Evolutionary conservation across 2,888 invertebrate species (phyloP).

Genomic region (Sinhomidia bicolor): DNA sequence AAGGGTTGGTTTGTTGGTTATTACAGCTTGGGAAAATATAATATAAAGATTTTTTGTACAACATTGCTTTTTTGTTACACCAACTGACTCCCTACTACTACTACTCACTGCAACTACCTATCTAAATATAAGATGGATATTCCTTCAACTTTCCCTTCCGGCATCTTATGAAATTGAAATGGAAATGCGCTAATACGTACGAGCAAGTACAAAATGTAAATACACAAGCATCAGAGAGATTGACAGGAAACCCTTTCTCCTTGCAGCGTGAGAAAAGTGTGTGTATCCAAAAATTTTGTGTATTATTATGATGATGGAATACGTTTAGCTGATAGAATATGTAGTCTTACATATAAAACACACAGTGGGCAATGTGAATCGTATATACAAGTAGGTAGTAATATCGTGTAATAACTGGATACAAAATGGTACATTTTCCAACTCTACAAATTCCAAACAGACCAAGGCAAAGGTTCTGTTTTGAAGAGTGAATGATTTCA

Average conservation of each 20-base stretch:
- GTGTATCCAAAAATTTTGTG: neutral
- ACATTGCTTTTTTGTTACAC: slow-evolving; percentile 57
- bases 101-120: too few species aligned
- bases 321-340: neutral
- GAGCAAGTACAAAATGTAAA: slow-evolving; percentile 46
- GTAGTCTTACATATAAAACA: neutral
- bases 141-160: slow-evolving; percentile 58
- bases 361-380: neutral
- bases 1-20: slow-evolving; percentile 31
- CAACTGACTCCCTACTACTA: slow-evolving; percentile 53
- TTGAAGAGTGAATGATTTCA: neutral
- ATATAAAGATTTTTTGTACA: neutral
- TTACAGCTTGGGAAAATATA: neutral
- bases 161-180: slow-evolving; percentile 66
- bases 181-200: slow-evolving; percentile 14
- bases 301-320: too few species aligned
- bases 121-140: too few species aligned
- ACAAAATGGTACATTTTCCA: neutral
- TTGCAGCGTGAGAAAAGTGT: slow-evolving; percentile 58
- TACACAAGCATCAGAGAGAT: neutral
- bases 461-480: slow-evolving; percentile 18
- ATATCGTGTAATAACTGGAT: neutral
- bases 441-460: slow-evolving; percentile 4
- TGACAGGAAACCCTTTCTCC: neutral
- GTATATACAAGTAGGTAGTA: neutral